Base-by-base conservation (phyloP, 2,888 invertebrate genomes). In the Chymomyza amoena region DNA sequence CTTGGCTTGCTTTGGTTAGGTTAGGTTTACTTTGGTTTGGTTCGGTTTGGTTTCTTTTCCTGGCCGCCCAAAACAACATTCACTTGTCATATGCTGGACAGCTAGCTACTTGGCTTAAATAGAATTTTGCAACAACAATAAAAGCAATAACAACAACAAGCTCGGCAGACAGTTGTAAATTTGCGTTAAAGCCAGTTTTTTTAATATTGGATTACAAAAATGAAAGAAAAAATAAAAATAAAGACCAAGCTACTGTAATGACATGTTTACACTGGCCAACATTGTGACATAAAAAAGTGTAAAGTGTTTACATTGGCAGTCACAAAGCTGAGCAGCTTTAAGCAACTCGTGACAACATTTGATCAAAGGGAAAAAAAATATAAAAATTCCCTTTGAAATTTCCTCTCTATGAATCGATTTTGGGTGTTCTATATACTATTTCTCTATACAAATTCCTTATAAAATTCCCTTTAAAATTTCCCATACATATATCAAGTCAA, bases 1-100 rank as follows among this genome's bases (percentile, higher is more conserved):
- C 20, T 54, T 61, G 45, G 67, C 3, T 59, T 68, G 65, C 61
- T 62, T 66, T 72, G 71, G 67, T 62, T 61, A 63, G 56, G 51
- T 65, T 73, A 76, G 63, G 39, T 56, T 18, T 56, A 15, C 64
- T 61, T 65, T 25, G 61, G 59, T 25, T 65, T 62, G 52, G 54
- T 57, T 13, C 18, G 62, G 60, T 62, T 71, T 56, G 67, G 57
- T 71, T 73, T 69, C 76, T 69, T 78, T 84, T 80, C 72, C 81
- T 81, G 78, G 74, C 80, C 79, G 66, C 79, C 61, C 76, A 73
- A 62, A 82, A 84, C 83, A 83, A 83, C 83, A 83, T 86, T 83
- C 83, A 83, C 83, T 83, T 80, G 81, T 78, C 84, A 75, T 15
- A 28, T 60, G 25, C 32, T 60, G 57, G 25, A 70, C 76, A 73